Conservation (phyloP, 2,888 invertebrate species). For the Philhelius pedissequus region DNA sequence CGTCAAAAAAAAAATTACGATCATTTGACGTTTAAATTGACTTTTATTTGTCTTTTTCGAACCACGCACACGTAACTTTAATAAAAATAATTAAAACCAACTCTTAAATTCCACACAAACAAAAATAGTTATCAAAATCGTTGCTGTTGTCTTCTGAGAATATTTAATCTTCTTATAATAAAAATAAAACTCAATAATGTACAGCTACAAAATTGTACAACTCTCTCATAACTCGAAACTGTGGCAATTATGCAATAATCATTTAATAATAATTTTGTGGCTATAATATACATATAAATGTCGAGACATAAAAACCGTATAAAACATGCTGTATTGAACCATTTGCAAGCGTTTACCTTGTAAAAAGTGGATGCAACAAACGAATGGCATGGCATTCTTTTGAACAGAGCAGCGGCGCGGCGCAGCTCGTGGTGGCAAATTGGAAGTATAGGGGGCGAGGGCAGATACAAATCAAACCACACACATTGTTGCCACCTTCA, state of each 20-base stretch:
- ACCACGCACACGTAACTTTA: too few relatives aligned
- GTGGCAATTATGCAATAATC: conserved; percentile 43
- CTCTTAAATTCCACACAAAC: too few relatives aligned
- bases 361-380: conserved; percentile 12
- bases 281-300: conserved; percentile 29
- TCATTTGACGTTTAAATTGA: too few relatives aligned
- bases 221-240: conserved; percentile 5
- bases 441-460: too few relatives aligned
- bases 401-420: neutral
- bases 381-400: neutral
- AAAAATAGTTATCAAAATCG: too few relatives aligned
- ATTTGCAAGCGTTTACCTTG: conserved; percentile 57
- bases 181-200: neutral
- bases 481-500: conserved; percentile 1
- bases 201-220: neutral
- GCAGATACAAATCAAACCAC: conserved; percentile 13
- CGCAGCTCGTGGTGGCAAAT: too few relatives aligned
- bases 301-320: conserved; percentile 28
- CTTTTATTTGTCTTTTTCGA: too few relatives aligned
- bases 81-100: too few relatives aligned
- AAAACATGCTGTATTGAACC: conserved; percentile 47
- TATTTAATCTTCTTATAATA: too few relatives aligned
- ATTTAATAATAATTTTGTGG: conserved; percentile 23
- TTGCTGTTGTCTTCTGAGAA: too few relatives aligned
- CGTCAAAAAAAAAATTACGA: too few relatives aligned